Evolutionary conservation across 2,888 invertebrate genomes (phyloP).

Genomic region (Lasioglossum malachurum): DNA sequence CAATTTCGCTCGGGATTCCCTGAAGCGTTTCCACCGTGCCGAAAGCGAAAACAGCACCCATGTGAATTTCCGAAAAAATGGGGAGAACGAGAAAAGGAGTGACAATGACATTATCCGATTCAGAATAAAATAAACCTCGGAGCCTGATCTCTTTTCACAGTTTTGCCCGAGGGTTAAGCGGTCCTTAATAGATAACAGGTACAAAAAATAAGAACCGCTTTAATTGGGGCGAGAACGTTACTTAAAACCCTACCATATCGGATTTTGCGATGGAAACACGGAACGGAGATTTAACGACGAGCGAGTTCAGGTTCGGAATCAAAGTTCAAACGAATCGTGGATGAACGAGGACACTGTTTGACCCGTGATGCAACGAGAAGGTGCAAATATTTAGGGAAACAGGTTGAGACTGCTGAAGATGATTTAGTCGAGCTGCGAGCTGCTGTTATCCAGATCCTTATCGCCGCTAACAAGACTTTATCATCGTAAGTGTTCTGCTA

Average conservation of each 20-base stretch:
- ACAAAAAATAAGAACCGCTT: neutral
- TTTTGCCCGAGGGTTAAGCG: neutral
- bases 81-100: too few relatives aligned
- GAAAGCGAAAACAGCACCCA: too few relatives aligned
- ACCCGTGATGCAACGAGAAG: neutral
- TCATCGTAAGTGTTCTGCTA: conserved; percentile 13
- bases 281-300: neutral
- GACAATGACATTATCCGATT: neutral
- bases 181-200: neutral
- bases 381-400: neutral
- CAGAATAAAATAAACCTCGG: neutral
- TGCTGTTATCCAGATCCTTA: conserved; percentile 2
- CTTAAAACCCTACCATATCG: neutral
- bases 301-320: too few relatives aligned
- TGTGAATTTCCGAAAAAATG: too few relatives aligned
- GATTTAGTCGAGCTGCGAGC: neutral
- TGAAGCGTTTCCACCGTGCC: too few relatives aligned
- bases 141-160: neutral
- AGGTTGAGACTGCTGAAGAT: neutral
- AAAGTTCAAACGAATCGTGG: too few relatives aligned
- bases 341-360: too few relatives aligned
- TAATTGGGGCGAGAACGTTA: neutral
- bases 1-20: too few relatives aligned
- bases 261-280: conserved; percentile 1
- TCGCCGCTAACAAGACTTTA: conserved; percentile 17